Evolutionary conservation across 2,113 vertebrate species (phyloP), one percentile per base, ranked within the genome.

Genomic region (Heptranchias perlo): DNA sequence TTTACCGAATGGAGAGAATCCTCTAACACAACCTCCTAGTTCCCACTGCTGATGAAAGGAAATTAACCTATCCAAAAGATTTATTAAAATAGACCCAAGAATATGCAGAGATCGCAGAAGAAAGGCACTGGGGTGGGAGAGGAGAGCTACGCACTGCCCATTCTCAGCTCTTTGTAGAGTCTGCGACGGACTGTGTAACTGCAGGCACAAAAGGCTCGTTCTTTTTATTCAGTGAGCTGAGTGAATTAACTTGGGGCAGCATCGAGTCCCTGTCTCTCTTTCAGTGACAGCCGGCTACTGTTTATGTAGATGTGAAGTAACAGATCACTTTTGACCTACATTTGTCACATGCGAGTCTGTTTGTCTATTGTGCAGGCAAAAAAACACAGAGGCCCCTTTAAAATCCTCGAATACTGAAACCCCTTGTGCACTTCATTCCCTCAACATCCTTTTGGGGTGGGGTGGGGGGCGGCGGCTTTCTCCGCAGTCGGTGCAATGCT

Each of bases 221-320:
- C 94, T 73, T 95, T 95, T 95, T 95, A 95, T 69, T 95, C 94
- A 95, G 52, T 69, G 94, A 69, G 65, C 65, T 95, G 94, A 49
- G 44, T 95, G 94, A 69, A 95, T 95, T 95, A 69, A 95, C 65
- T 95, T 25, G 65, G 64, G 23, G 94, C 65, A 49, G 65, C 94
- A 95, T n/a, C n/a, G 65, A 95, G 94, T 69, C 31, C 25, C 94
- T 23, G 65, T 95, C 94, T 95, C 93, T 65, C 93, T 91, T 58
- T 95, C 94, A 62, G 93, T 95, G 93, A 73, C 64, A 69, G 94
- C 21, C 65, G 65, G 65, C 94, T 69, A 49, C 44, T 95, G 64
- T 67, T 47, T 94, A 94, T 94, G 93, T 67, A 94, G 62, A 94
- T 95, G 94, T 95, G 94, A 93, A 95, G 94, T 95, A 95, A 95